Conservation (phyloP, 2,113 vertebrate genomes). For the Pseudolaguvia tuberculata region DNA sequence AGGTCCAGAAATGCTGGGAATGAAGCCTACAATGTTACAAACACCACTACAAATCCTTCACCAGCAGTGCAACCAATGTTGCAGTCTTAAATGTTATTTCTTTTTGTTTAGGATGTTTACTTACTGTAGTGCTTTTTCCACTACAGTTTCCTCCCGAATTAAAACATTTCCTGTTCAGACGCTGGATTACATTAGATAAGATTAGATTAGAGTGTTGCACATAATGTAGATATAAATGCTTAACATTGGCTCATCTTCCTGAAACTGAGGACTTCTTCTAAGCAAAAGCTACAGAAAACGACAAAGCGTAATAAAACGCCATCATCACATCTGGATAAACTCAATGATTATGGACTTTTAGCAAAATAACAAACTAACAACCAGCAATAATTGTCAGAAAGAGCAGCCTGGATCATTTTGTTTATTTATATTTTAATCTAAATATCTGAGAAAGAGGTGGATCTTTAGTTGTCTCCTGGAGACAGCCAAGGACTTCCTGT, state of each 20-base stretch:
- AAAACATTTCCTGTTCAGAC: not conserved
- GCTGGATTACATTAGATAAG: not conserved
- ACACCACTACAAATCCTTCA: no score
- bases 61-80: no score
- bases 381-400: no score
- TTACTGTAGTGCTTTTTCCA: not conserved
- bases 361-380: no score
- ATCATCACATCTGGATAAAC: not conserved
- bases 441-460: no score
- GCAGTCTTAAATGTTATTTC: not conserved
- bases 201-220: not conserved
- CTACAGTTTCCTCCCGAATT: not conserved
- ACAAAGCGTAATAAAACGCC: not conserved
- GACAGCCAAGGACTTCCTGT: no score
- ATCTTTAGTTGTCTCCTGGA: no score
- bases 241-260: not conserved
- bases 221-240: not conserved
- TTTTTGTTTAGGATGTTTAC: not conserved
- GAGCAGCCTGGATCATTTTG: no score
- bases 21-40: no score
- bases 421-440: no score
- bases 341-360: not conserved
- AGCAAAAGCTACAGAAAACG: not conserved
- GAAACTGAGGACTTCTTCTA: constrained; percentile 2
- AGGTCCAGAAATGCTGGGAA: no score